Evolutionary conservation across 2,113 vertebrate genomes (phyloP).

Genomic region (Apodemus sylvaticus): DNA sequence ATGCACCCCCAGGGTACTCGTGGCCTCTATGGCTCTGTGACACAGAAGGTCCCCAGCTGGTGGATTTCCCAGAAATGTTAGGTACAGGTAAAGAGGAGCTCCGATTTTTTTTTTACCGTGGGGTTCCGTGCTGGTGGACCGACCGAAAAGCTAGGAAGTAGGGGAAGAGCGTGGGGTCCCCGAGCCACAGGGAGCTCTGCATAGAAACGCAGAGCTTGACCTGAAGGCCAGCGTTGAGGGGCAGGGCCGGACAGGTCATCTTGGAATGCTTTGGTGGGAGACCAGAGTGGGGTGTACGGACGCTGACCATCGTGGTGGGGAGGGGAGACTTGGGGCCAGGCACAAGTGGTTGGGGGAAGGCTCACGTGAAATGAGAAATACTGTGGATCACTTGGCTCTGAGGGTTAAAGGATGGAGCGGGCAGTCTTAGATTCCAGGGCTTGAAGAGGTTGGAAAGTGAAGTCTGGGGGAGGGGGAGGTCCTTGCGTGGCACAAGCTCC

Average conservation of each 20-base stretch:
- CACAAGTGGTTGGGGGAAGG: neutral
- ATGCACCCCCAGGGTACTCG: neutral
- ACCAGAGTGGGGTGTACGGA: neutral
- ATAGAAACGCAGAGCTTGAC: accelerated
- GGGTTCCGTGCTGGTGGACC: neutral
- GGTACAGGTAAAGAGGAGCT: neutral
- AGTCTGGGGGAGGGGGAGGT: neutral
- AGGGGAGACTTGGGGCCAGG: neutral
- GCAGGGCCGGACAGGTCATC: too few species aligned
- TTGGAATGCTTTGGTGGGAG: neutral
- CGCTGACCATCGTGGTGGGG: neutral
- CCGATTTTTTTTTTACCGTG: neutral
- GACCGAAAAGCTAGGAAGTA: too few species aligned
- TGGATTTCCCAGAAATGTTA: too few species aligned
- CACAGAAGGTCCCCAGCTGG: neutral
- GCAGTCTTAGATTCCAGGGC: neutral
- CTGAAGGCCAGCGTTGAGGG: neutral
- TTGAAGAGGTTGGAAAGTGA: neutral
- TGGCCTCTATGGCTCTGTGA: neutral
- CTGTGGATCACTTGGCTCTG: neutral
- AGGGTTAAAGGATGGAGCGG: neutral
- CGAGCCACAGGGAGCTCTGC: neutral
- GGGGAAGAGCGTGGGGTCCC: too few species aligned
- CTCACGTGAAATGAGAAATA: neutral
- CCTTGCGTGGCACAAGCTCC: neutral